A percentile compares a stretch with the other conserved stretches of the same genome.
phyloP scores from a whole-genome alignment of 2,888 invertebrate genomes.

The Muschampia plurimacula region DNA sequence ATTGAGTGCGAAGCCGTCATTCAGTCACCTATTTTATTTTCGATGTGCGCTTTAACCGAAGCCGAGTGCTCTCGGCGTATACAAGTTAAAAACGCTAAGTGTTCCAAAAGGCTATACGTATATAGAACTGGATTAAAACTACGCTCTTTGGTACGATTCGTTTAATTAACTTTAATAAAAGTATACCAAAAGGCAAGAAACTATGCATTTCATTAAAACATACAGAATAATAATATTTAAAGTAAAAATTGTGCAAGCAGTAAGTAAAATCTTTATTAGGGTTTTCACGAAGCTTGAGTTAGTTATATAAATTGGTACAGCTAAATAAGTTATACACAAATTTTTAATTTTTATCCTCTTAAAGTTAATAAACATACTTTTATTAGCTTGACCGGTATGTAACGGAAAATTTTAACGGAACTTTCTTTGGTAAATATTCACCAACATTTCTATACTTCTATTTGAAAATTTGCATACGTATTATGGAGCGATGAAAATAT shows the following conservation, averaged over 20 bases:
- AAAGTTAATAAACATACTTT: too few relatives aligned
- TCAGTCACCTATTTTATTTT: conserved; percentile 21
- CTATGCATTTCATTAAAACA: conserved; percentile 5
- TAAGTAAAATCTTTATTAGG: too few relatives aligned
- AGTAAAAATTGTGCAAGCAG: not conserved
- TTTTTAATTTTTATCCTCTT: too few relatives aligned
- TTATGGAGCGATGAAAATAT: too few relatives aligned
- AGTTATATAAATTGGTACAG: too few relatives aligned
- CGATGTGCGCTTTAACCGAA: conserved; percentile 22
- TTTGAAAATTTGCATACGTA: too few relatives aligned
- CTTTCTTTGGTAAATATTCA: too few relatives aligned
- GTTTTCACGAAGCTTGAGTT: too few relatives aligned
- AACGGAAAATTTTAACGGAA: too few relatives aligned
- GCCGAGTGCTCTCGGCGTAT: conserved; percentile 23
- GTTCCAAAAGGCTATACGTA: conserved; percentile 13
- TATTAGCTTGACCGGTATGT: too few relatives aligned
- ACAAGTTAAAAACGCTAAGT: conserved; percentile 28
- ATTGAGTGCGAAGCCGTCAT: conserved; percentile 16
- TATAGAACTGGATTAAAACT: conserved; percentile 26
- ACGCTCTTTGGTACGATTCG: conserved; percentile 8
- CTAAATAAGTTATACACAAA: too few relatives aligned
- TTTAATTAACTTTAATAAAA: conserved; percentile 22
- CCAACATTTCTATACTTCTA: too few relatives aligned
- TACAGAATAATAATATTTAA: not conserved
- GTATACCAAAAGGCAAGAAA: not conserved